phyloP scores from a whole-genome alignment of 2,888 invertebrate genomes.

The Sialis fuliginosa region DNA sequence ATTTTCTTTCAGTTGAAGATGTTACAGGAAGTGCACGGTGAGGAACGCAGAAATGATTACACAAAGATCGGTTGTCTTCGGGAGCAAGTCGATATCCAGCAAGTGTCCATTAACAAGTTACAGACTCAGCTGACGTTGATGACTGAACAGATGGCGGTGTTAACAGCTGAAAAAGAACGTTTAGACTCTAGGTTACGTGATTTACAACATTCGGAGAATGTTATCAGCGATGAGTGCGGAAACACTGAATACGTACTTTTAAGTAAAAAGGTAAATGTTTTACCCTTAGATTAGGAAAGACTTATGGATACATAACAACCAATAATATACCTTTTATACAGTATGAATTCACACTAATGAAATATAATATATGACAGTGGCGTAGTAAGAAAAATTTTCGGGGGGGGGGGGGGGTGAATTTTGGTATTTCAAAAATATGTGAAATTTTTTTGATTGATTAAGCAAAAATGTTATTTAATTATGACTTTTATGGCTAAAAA shows the following conservation, averaged over 20 bases:
- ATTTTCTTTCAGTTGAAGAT: conserved; percentile 42
- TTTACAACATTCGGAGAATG: conserved; percentile 9
- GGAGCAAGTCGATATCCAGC: conserved; percentile 39
- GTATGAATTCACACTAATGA: no score
- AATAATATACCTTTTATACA: no score
- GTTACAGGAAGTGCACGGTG: conserved; percentile 52
- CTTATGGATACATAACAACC: no score
- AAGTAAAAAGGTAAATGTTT: background rate
- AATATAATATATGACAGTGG: no score
- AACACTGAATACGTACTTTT: conserved; percentile 8
- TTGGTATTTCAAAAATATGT: no score
- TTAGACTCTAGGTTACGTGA: conserved; percentile 27
- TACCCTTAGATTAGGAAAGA: background rate
- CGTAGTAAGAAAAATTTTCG: no score
- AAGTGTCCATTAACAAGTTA: conserved; percentile 32
- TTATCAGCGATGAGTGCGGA: conserved; percentile 7
- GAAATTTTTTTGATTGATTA: no score
- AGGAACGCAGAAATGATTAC: conserved; percentile 49
- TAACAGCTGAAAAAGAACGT: conserved; percentile 35
- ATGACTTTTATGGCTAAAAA: no score
- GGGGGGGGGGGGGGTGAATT: no score
- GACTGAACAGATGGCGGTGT: conserved; percentile 30
- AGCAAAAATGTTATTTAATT: no score
- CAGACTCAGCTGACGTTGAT: conserved; percentile 21
- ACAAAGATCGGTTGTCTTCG: conserved; percentile 36